Evolutionary conservation across 2,113 vertebrate species (phyloP).

Genomic region (Clarias batrachus): DNA sequence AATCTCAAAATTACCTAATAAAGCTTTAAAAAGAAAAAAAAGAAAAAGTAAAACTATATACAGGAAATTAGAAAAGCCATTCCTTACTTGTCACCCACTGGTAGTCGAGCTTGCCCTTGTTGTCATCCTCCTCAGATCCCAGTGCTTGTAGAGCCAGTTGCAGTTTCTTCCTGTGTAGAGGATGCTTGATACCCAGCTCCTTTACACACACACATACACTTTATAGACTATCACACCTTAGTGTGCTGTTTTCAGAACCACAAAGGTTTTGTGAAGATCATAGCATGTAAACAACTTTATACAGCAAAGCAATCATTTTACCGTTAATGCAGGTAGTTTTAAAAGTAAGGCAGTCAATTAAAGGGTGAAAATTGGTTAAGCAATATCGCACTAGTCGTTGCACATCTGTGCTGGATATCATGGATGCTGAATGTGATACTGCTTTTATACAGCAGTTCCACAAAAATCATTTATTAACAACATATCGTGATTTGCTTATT

Average conservation of each 20-base stretch:
- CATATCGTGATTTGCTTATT: no score
- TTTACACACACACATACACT: conserved; percentile 57
- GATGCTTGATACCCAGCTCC: conserved; percentile 96
- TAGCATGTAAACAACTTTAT: neutral
- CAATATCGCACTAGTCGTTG: no score
- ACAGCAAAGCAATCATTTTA: neutral
- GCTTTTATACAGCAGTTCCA: no score
- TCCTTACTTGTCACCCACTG: conserved; percentile 96
- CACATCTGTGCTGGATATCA: no score
- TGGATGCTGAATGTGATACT: no score
- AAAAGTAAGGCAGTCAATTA: neutral
- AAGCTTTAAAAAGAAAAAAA: neutral
- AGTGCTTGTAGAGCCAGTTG: conserved; percentile 93
- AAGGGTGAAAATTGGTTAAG: neutral
- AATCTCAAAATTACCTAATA: neutral
- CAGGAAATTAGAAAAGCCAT: neutral
- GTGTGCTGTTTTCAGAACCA: neutral
- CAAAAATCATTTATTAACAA: no score
- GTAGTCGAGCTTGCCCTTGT: conserved; percentile 92
- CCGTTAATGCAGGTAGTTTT: neutral
- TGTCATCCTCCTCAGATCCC: conserved; percentile 94
- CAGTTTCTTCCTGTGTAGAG: conserved; percentile 92
- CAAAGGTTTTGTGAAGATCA: neutral
- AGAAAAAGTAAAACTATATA: neutral
- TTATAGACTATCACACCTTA: neutral